Conservation (phyloP, 2,888 invertebrate species). For the Dermolepida albohirtum region DNA sequence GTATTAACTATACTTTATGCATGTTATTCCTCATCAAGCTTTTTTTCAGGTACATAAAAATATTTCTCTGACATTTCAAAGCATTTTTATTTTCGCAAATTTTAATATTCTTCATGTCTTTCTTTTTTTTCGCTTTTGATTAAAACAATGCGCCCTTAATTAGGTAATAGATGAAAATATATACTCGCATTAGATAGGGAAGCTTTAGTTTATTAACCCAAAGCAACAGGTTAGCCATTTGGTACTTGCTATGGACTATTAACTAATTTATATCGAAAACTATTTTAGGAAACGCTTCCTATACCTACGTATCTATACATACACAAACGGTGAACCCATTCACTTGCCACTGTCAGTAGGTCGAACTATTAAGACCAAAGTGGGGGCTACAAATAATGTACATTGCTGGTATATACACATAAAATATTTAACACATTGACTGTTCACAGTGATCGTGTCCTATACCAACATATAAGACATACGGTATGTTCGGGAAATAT, state of each 20-base stretch:
- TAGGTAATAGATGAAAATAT: no score
- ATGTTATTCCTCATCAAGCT: no score
- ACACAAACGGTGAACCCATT: conserved; percentile 42
- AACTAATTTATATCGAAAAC: conserved; percentile 7
- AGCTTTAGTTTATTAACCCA: no score
- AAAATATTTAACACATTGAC: conserved; percentile 41
- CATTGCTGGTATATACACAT: conserved; percentile 41
- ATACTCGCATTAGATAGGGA: no score
- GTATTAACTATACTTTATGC: no score
- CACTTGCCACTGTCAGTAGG: conserved; percentile 45
- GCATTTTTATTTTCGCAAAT: no score
- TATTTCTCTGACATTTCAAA: no score
- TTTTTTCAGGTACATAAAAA: no score
- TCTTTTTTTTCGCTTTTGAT: no score
- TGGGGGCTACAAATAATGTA: conserved; percentile 43
- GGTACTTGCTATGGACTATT: not conserved
- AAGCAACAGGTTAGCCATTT: no score
- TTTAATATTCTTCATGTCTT: no score
- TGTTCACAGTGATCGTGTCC: conserved; percentile 35
- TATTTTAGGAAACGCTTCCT: conserved; percentile 37
- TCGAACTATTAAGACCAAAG: conserved; percentile 40
- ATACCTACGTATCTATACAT: conserved; percentile 14
- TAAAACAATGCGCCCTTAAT: no score
- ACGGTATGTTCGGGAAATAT: conserved; percentile 33
- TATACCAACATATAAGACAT: conserved; percentile 24